phyloP scores from a whole-genome alignment of 1,140 invertebrate genomes.

The Apis mellifera region Amel_HAv3.1 CM009944.2:1227001-1227500 shows the following conservation, averaged over 20 bases:
- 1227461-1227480: conserved; percentile 3
- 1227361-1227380: background rate
- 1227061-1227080: no score
- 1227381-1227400: background rate
- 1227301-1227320: background rate
- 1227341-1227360: background rate
- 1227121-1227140: no score
- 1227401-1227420: background rate
- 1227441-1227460: conserved; percentile 30
- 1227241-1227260: background rate
- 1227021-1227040: no score
- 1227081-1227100: no score
- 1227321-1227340: no score
- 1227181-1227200: background rate
- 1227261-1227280: background rate
- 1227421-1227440: conserved; percentile 25
- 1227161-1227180: background rate
- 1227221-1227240: background rate
- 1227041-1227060: no score
- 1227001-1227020: no score
- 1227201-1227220: background rate
- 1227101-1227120: no score
- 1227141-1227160: background rate
- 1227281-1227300: background rate
- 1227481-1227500: conserved; percentile 10